phyloP scores from a whole-genome alignment of 2,797 vertebrate genomes.

The Scyliorhinus canicula region DNA sequence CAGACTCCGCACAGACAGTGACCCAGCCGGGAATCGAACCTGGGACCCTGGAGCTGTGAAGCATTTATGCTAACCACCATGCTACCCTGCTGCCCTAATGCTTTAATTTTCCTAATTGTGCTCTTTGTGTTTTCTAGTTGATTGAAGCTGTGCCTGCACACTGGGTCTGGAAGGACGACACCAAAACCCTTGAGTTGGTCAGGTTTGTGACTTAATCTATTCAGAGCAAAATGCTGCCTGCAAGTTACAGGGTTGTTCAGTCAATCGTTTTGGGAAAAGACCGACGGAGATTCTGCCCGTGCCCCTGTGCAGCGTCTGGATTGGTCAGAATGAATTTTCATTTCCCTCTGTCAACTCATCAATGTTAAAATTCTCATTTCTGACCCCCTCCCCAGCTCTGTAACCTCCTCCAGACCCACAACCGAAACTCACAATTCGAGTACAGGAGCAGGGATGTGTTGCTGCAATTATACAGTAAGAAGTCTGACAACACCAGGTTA shows the following conservation, averaged over 20 bases:
- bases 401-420: not conserved
- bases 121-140: not conserved
- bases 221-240: not conserved
- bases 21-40: no score
- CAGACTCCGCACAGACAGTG: no score
- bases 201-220: conserved; percentile 42
- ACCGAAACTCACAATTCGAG: no score
- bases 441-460: no score
- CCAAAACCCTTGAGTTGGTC: conserved; percentile 53
- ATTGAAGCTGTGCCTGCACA: conserved; percentile 38
- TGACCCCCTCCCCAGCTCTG: not conserved
- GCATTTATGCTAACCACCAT: no score
- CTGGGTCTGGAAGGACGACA: conserved; percentile 58
- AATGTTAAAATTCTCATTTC: not conserved
- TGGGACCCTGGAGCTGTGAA: no score
- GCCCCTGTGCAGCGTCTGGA: not conserved
- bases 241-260: conserved; percentile 42
- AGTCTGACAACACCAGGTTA: no score
- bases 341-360: not conserved
- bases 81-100: not conserved
- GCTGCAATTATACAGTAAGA: no score
- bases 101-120: not conserved
- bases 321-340: not conserved
- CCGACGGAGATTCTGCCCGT: not conserved
- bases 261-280: not conserved